A percentile compares a stretch with the other conserved stretches of the same genome.
phyloP scores from a whole-genome alignment of 2,888 invertebrate genomes.

The Iphiclides podalirius region DNA sequence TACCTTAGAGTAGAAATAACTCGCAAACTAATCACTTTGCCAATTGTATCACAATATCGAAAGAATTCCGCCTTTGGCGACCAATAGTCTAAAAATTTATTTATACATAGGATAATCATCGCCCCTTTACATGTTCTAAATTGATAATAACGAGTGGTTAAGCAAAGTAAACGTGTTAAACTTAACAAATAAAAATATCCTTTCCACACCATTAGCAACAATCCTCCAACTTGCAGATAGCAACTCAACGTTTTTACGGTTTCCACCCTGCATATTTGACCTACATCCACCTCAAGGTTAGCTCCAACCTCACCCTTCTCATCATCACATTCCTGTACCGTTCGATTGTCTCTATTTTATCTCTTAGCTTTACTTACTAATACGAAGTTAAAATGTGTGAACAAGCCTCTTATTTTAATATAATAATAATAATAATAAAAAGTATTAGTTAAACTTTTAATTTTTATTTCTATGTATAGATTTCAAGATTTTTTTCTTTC shows the following conservation, averaged over 20 bases:
- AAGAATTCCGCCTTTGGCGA: constrained; percentile 68
- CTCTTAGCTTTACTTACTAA: constrained; percentile 70
- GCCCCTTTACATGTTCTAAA: background rate
- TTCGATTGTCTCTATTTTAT: constrained; percentile 49
- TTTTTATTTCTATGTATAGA: constrained; percentile 78
- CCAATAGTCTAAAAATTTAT: constrained; percentile 27
- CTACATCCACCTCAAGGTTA: constrained; percentile 45
- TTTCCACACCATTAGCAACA: background rate
- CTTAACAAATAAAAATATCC: constrained; percentile 27
- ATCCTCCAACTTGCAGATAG: background rate
- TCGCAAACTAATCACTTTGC: constrained; percentile 40
- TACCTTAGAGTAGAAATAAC: constrained; percentile 26
- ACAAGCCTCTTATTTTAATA: constrained; percentile 76
- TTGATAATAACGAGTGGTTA: constrained; percentile 2
- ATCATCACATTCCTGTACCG: constrained; percentile 50
- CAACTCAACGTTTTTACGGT: background rate
- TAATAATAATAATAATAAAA: constrained; percentile 66
- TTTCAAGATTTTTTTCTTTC: constrained; percentile 67
- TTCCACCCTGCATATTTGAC: constrained; percentile 26
- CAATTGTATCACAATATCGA: constrained; percentile 58
- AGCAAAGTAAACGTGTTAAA: constrained; percentile 13
- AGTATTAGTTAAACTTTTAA: constrained; percentile 77
- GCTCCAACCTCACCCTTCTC: constrained; percentile 54
- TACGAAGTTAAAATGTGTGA: constrained; percentile 80
- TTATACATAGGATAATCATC: constrained; percentile 9